A percentile compares a stretch with the other conserved stretches of the same genome.
phyloP scores from a whole-genome alignment of 1,140 invertebrate genomes.

The Zaprionus kolodkinae region DNA sequence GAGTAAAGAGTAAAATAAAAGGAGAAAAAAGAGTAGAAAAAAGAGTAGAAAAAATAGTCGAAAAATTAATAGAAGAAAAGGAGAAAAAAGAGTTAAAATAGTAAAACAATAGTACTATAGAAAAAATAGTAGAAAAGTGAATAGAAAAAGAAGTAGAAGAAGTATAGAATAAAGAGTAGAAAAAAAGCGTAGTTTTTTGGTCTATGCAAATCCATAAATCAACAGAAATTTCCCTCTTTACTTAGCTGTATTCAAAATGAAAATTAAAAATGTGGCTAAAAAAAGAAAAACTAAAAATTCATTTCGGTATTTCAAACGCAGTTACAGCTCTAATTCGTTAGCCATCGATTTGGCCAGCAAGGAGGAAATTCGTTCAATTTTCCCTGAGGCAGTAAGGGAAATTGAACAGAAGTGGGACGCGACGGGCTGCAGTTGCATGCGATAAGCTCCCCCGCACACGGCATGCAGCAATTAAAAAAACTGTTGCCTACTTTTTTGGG shows the following conservation, averaged over 20 bases:
- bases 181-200: no score
- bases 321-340: slow-evolving; percentile 1
- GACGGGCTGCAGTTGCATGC: background rate
- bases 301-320: background rate
- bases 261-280: background rate
- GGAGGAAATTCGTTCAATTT: background rate
- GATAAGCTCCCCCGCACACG: background rate
- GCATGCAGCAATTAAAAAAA: slow-evolving; percentile 38
- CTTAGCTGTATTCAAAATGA: background rate
- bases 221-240: background rate
- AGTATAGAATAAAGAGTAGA: no score
- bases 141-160: no score
- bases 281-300: background rate
- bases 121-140: no score
- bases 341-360: background rate
- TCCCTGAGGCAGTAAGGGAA: background rate
- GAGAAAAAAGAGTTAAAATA: no score
- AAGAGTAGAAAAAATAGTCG: no score
- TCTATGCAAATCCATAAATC: background rate
- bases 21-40: no score
- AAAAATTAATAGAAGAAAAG: no score
- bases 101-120: no score
- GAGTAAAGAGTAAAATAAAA: no score
- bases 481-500: slow-evolving; percentile 32
- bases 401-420: slow-evolving; percentile 3